Conservation (phyloP, 2,888 invertebrate species). For the Halictus quadricinctus region DNA sequence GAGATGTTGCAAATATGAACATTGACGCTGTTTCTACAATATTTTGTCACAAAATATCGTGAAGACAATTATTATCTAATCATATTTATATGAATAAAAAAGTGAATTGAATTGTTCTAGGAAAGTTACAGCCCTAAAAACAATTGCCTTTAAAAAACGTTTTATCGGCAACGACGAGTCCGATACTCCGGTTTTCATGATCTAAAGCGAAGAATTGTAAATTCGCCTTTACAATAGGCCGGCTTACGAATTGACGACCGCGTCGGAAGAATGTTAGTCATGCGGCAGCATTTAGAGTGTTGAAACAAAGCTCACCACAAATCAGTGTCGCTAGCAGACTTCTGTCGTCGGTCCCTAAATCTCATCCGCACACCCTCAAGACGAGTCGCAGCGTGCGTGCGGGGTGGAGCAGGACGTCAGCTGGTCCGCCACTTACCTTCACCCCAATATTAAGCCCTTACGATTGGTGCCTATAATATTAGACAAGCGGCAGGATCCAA, state of each 20-base stretch:
- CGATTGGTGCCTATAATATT: slow-evolving; percentile 82
- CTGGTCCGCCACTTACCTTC: slow-evolving; percentile 84
- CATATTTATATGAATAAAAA: no score
- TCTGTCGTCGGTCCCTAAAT: slow-evolving; percentile 82
- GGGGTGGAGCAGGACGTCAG: slow-evolving; percentile 83
- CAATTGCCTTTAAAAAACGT: no score
- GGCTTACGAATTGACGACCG: slow-evolving; percentile 16
- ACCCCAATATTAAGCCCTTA: slow-evolving; percentile 82
- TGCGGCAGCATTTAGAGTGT: slow-evolving; percentile 73
- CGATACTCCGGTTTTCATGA: no score
- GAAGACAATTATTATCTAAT: no score
- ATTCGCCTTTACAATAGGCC: not conserved
- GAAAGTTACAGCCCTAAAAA: no score
- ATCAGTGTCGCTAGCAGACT: slow-evolving; percentile 82
- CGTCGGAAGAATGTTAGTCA: slow-evolving; percentile 54
- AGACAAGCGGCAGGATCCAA: slow-evolving; percentile 80
- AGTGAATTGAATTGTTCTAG: no score
- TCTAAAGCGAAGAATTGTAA: not conserved
- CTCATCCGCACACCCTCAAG: slow-evolving; percentile 82
- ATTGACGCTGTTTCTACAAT: no score
- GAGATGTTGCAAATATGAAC: no score
- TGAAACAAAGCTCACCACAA: slow-evolving; percentile 82
- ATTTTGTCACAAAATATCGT: not conserved
- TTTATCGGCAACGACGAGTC: no score
- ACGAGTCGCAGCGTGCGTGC: slow-evolving; percentile 81